Conservation (phyloP, 2,113 vertebrate genomes). For the Hypanus sabinus region DNA sequence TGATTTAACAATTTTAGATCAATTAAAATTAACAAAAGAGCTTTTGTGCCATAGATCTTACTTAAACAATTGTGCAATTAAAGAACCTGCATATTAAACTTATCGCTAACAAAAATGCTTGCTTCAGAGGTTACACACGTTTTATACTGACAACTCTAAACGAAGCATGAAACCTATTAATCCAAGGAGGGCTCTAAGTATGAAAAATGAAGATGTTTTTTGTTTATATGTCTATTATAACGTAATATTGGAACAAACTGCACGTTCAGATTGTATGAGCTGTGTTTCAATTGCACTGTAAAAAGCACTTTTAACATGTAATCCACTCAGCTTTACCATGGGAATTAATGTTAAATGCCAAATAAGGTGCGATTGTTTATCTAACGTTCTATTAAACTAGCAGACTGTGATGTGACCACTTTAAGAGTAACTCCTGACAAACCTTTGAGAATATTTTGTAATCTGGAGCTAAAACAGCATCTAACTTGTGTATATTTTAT, state of each 20-base stretch:
- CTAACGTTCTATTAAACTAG: not conserved
- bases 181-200: not conserved
- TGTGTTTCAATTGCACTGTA: conserved; percentile 21
- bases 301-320: conserved; percentile 7
- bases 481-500: not conserved
- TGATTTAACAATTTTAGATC: not conserved
- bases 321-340: not conserved
- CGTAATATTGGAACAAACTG: not conserved
- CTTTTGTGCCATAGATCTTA: not conserved
- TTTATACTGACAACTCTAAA: not conserved
- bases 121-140: not conserved
- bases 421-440: not conserved
- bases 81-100: not conserved
- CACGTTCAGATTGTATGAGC: not conserved
- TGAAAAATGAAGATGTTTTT: not conserved
- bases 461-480: not conserved
- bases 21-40: not conserved
- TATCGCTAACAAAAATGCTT: not conserved
- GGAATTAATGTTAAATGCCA: not conserved
- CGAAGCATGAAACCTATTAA: not conserved
- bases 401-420: not conserved
- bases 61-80: not conserved
- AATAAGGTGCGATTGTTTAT: not conserved
- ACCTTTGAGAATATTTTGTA: not conserved
- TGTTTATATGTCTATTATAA: not conserved